A percentile compares a stretch with the other conserved stretches of the same genome.
Evolutionary conservation across 2,113 vertebrate species (phyloP).

Genomic region (Spea multiplicata): DNA sequence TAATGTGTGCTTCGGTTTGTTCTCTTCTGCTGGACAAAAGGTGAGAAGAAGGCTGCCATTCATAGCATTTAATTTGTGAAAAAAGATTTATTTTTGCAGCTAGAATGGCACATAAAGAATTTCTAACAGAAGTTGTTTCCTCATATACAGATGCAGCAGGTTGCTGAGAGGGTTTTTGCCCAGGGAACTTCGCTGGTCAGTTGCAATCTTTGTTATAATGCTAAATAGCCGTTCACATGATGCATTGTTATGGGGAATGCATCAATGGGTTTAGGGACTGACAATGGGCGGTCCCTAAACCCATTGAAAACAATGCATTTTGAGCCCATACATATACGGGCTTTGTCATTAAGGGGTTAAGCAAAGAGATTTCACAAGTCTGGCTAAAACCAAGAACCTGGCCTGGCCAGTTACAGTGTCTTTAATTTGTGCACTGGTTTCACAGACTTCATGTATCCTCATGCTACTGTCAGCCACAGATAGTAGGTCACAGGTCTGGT

Average conservation of each 20-base stretch:
- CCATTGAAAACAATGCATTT: no score
- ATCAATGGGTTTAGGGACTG: no score
- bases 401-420: not conserved
- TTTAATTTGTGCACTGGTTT: not conserved
- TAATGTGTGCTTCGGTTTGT: no score
- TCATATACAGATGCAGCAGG: not conserved
- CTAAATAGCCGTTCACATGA: no score
- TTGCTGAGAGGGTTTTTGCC: not conserved
- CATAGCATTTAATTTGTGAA: not conserved
- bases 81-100: not conserved
- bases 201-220: no score
- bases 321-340: no score
- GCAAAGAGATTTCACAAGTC: not conserved
- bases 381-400: not conserved
- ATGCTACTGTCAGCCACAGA: no score
- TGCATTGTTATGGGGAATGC: not conserved
- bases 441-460: no score
- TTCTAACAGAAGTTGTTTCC: not conserved
- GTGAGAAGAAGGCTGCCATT: not conserved
- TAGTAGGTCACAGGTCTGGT: no score
- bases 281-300: no score
- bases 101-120: not conserved
- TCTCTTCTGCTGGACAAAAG: conserved; percentile 1
- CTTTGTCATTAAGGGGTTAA: not conserved
- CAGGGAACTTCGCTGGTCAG: no score